Evolutionary conservation across 2,888 invertebrate genomes (phyloP).

Genomic region (Drosophila hamatofila): DNA sequence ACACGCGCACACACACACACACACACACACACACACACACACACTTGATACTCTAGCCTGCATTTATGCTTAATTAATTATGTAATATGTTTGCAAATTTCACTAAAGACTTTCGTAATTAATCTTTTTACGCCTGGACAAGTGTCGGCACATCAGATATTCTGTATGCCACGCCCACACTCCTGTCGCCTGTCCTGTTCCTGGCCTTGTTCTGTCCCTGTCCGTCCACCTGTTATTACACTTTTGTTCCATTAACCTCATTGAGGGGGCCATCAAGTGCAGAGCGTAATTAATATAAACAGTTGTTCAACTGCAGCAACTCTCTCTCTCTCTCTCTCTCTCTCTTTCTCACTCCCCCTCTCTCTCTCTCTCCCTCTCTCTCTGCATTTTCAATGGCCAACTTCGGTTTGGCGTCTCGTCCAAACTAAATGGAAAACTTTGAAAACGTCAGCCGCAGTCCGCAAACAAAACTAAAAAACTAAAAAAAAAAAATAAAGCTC

Average conservation of each 20-base stretch:
- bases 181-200: not conserved
- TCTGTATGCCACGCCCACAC: not conserved
- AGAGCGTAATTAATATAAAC: slow-evolving; percentile 46
- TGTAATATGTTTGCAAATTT: slow-evolving; percentile 34
- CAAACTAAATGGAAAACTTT: slow-evolving; percentile 46
- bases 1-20: no score
- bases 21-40: not conserved
- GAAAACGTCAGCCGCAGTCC: slow-evolving; percentile 42
- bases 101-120: slow-evolving; percentile 51
- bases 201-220: not conserved
- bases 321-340: not conserved
- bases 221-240: slow-evolving; percentile 7
- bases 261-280: slow-evolving; percentile 16
- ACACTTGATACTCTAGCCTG: slow-evolving; percentile 14
- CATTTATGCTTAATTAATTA: slow-evolving; percentile 37
- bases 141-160: slow-evolving; percentile 16
- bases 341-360: no score
- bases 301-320: slow-evolving; percentile 22
- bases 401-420: slow-evolving; percentile 2
- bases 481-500: not conserved
- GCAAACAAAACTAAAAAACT: slow-evolving; percentile 2
- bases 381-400: slow-evolving; percentile 1
- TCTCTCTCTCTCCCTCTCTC: not conserved
- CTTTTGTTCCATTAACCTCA: slow-evolving; percentile 18
- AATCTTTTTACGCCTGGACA: slow-evolving; percentile 28